Conservation (phyloP, 1,140 invertebrate species). For the Bombus huntii region DNA sequence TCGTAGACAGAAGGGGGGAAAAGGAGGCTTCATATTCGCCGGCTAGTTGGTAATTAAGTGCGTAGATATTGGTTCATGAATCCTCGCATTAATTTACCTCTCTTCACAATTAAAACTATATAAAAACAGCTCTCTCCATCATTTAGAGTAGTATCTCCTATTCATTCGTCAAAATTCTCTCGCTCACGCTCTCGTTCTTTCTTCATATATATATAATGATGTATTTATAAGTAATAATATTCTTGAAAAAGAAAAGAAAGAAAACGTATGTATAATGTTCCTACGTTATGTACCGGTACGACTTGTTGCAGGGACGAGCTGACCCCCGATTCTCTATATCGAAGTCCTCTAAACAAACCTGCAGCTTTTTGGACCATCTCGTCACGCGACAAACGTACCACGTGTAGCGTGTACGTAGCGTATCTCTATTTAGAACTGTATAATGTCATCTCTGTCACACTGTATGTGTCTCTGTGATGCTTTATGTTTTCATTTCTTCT, state of each 20-base stretch:
- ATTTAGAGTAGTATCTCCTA: conserved; percentile 52
- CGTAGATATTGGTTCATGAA: conserved; percentile 64
- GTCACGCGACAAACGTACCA: conserved; percentile 66
- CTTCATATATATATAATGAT: conserved; percentile 75
- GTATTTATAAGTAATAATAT: conserved; percentile 81
- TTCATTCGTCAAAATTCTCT: conserved; percentile 42
- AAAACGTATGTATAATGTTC: conserved; percentile 75
- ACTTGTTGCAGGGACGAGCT: conserved; percentile 69
- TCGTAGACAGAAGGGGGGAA: conserved; percentile 40
- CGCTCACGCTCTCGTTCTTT: conserved; percentile 42
- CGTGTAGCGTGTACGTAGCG: conserved; percentile 64
- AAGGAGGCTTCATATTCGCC: conserved; percentile 55
- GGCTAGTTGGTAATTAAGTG: conserved; percentile 58
- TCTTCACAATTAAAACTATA: conserved; percentile 70
- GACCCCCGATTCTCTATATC: conserved; percentile 48
- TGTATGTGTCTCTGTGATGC: conserved; percentile 64
- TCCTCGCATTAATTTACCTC: conserved; percentile 57
- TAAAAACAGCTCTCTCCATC: conserved; percentile 65
- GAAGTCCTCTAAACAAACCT: conserved; percentile 28
- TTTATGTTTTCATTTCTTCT: conserved; percentile 55
- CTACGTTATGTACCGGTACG: conserved; percentile 75
- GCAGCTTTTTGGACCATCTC: conserved; percentile 66
- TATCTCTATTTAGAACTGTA: conserved; percentile 71
- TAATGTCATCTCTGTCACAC: conserved; percentile 62
- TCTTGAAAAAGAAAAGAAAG: conserved; percentile 74